A percentile compares a stretch with the other conserved stretches of the same genome.
Evolutionary conservation across 2,113 vertebrate genomes (phyloP).

Genomic region (Cricetomys ansorgei): DNA sequence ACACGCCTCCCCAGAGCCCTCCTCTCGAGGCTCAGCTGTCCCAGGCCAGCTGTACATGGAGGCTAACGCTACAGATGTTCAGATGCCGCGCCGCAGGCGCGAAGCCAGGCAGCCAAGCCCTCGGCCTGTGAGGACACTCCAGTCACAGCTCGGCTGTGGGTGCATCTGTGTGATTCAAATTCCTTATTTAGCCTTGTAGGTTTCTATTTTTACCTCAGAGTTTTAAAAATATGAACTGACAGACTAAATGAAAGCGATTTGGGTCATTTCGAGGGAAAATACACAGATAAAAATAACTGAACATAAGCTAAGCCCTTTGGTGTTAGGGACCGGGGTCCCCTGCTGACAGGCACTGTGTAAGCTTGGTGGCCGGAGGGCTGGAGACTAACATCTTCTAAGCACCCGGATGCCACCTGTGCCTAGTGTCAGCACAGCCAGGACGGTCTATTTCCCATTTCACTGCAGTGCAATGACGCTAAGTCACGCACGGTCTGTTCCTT

Average conservation of each 20-base stretch:
- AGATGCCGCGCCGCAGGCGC: neutral
- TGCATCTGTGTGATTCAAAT: conserved; percentile 19
- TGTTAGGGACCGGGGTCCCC: neutral
- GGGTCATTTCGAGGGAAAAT: conserved; percentile 53
- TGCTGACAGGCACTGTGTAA: fast-evolving
- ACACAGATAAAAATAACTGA: conserved; percentile 49
- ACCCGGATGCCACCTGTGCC: neutral
- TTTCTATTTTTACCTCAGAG: conserved; percentile 66
- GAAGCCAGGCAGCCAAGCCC: neutral
- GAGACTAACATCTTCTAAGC: neutral
- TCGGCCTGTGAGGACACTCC: neutral
- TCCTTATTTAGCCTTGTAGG: conserved; percentile 23
- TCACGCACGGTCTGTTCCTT: neutral
- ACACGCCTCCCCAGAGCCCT: neutral
- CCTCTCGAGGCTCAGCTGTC: neutral
- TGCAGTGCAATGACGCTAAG: neutral
- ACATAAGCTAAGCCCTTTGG: conserved; percentile 8
- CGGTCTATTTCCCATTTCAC: neutral
- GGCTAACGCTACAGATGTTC: neutral
- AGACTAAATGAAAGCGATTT: conserved; percentile 19
- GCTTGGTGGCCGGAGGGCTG: neutral
- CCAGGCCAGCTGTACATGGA: neutral
- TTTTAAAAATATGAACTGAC: conserved; percentile 51
- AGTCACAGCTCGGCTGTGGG: neutral
- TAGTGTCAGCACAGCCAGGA: neutral